Evolutionary conservation across 2,888 invertebrate species (phyloP), one percentile per base, ranked within the genome.

Genomic region (Tipula unca): DNA sequence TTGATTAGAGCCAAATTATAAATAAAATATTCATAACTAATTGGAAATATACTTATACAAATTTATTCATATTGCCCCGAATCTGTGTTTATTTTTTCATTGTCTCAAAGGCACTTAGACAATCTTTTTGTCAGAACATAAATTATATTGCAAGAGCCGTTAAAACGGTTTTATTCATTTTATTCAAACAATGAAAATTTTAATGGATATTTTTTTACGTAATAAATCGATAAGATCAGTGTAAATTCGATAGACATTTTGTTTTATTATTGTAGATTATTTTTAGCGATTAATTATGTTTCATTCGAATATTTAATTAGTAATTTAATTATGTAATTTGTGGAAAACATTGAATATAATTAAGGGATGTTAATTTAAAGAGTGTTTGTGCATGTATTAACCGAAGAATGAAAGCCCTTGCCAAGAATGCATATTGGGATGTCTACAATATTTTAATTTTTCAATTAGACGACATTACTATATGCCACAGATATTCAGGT

Each of bases 1-100:
- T 69, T 69, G 69, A 69, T 69, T 69, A 69, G 69, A 69, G 25
- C 69, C 69, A 69, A 69, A 69, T 69, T 69, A 69, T 69, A 69
- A 69, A 69, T 69, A 8, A 20, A 69, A 69, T 69, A 69, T 69
- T 69, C 13, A 69, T 69, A 69, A 69, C 20, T 69, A 69, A 69
- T 69, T 69, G 69, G 69, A 25, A 69, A 69, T 48, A 48, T n/a
- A n/a, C 48, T 48, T 17, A 8, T n/a, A 69, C 25, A 69, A 69
- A 69, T 69, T 69, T 69, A 25, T 69, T 69, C 25, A 69, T 69
- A 3, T 25, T n/a, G 17, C 48, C 17, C 17, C 2, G 0, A 48
- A 48, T 48, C 17, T 42, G 1, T 48, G 17, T 69, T 48, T 48
- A 17, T 48, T 69, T 25, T 25, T 69, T 69, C 0, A 8, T 25